Conservation (phyloP, 2,113 vertebrate genomes). For the Hippocampus guttulatus region DNA sequence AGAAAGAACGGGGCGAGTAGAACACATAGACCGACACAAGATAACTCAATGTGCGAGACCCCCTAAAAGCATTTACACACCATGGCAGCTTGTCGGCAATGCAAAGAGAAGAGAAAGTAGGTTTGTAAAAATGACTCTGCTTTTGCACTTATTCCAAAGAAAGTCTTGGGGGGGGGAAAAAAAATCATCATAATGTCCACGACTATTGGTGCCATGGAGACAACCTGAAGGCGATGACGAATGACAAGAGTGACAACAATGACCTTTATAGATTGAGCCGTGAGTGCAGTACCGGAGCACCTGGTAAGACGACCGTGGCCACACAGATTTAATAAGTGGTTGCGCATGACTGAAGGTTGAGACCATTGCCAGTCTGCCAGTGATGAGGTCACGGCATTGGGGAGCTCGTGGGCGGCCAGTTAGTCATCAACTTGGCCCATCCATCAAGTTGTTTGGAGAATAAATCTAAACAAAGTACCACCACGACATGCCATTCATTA, state of each 20-base stretch:
- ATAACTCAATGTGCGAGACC: too few species aligned
- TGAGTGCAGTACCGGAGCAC: constrained; percentile 15
- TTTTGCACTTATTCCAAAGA: too few species aligned
- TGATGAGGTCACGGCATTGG: constrained; percentile 64
- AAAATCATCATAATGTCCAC: too few species aligned
- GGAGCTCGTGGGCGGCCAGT: constrained; percentile 46
- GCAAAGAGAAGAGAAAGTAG: too few species aligned
- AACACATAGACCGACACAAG: neutral
- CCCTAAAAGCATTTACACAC: too few species aligned
- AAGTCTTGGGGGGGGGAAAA: too few species aligned
- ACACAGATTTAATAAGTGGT: constrained; percentile 46
- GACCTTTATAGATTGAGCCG: constrained; percentile 4
- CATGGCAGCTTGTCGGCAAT: too few species aligned
- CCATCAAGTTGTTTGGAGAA: constrained; percentile 52
- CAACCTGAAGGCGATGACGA: neutral
- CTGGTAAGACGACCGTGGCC: constrained; percentile 32
- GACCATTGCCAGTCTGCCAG: constrained; percentile 43
- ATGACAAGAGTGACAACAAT: neutral
- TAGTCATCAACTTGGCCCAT: constrained; percentile 59
- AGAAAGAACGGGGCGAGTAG: constrained; percentile 4
- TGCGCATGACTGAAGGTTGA: constrained; percentile 45
- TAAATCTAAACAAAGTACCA: constrained; percentile 58
- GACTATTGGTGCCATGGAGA: too few species aligned
- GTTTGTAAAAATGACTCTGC: too few species aligned
- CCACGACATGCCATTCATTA: constrained; percentile 8